A percentile compares a stretch with the other conserved stretches of the same genome.
Evolutionary conservation across 2,797 vertebrate species (phyloP).

Genomic region (Poeciliopsis turneri): DNA sequence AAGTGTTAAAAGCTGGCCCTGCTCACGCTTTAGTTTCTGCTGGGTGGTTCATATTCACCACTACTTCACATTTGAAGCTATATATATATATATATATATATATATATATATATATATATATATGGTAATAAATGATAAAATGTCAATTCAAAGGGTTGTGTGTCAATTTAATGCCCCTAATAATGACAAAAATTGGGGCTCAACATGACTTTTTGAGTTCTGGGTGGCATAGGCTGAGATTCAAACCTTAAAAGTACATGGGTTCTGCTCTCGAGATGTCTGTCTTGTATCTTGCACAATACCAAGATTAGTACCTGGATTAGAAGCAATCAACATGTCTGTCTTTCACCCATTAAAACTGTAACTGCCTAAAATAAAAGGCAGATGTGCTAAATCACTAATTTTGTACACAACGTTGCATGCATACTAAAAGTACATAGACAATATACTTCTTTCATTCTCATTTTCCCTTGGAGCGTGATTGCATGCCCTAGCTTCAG

Average conservation of each 20-base stretch:
- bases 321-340: constrained; percentile 30
- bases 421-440: constrained; percentile 46
- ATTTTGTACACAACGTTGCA: constrained; percentile 47
- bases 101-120: too few species aligned
- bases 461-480: constrained; percentile 40
- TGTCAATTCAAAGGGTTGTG: constrained; percentile 39
- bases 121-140: constrained; percentile 59
- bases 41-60: constrained; percentile 57
- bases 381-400: constrained; percentile 54
- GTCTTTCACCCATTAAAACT: constrained; percentile 16
- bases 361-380: constrained; percentile 38
- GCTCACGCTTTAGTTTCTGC: constrained; percentile 54
- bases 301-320: constrained; percentile 36
- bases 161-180: constrained; percentile 46
- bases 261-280: constrained; percentile 16
- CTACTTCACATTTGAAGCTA: constrained; percentile 60
- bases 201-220: constrained; percentile 42
- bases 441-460: constrained; percentile 57
- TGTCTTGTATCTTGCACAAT: constrained; percentile 34
- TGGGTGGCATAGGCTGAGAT: constrained; percentile 39
- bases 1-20: constrained; percentile 60
- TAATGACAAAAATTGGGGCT: constrained; percentile 25
- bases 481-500: constrained; percentile 64
- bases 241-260: constrained; percentile 35
- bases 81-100: constrained; percentile 42